Evolutionary conservation across 92 coral and sea anemone genomes (phyloP), one percentile per base, ranked within the genome.

Genomic region (Metridium senile): DNA sequence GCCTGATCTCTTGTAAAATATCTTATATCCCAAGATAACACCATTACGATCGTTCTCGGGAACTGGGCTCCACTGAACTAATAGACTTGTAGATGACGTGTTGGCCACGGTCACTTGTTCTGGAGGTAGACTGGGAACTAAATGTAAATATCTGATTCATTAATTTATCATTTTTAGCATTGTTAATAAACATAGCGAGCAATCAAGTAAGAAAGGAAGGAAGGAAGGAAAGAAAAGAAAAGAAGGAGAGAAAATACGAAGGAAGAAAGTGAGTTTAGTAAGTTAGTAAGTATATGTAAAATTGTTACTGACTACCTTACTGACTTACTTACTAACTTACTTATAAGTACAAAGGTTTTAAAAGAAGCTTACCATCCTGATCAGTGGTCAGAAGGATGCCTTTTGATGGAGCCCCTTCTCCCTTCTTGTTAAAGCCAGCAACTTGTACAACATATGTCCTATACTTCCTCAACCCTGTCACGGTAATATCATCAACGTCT

Each of bases 61-160:
- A 35, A 93, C 85, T 74, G 89, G 86, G 28, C 72, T 72, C 98
- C 98, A 93, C 62, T 71, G 89, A 25, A 93, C 79, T 32, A 93
- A 57, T n/a, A 93, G 92, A 34, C 86, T 65, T 49, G 80, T 83
- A 39, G 87, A 82, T 43, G 86, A 81, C 47, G 79, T 75, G 33
- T 84, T 81, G 22, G 86, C 84, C 10, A 86, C 88, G 26, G 87
- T 80, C 23, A 93, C 45, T 16, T 84, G 58, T 35, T 85, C 72
- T 16, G 98, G 94, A 39, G 88, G 79, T 20, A 71, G 66, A 33
- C 86, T 83, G 27, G 98, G 98, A 2, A 93, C 98, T 93, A 70
- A n/a, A 78, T n/a, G n/a, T n/a, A n/a, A n/a, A n/a, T 26, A 59
- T n/a, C n/a, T n/a, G n/a, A n/a, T n/a, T n/a, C n/a, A 29, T 23